Conservation (phyloP, 1,140 invertebrate species). For the Trachymyrmex cornetzi region DNA sequence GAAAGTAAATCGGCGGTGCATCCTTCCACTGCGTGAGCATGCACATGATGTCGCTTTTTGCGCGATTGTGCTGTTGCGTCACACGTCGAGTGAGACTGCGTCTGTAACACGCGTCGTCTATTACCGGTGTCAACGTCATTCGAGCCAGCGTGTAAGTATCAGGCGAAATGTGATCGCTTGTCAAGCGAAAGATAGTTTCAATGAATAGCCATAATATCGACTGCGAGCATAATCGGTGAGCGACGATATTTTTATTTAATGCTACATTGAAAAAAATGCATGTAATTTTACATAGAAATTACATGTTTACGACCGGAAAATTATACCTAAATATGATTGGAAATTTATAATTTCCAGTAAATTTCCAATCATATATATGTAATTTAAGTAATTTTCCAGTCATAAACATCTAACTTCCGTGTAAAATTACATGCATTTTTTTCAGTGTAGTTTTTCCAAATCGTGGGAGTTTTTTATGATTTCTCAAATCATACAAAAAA, state of each 20-base stretch:
- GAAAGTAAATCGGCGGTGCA: slow-evolving; percentile 2
- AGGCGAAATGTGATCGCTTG: slow-evolving; percentile 12
- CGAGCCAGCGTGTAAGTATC: slow-evolving; percentile 17
- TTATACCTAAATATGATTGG: no score
- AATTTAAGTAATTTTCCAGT: no score
- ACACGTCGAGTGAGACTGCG: slow-evolving; percentile 1
- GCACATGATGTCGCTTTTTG: not conserved
- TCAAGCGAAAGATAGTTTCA: not conserved
- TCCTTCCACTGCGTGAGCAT: not conserved
- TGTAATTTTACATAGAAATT: no score
- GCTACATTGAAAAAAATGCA: no score
- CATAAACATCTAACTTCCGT: no score
- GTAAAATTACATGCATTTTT: no score
- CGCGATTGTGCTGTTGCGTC: slow-evolving; percentile 2
- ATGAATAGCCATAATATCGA: not conserved
- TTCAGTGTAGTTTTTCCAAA: no score
- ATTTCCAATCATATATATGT: no score
- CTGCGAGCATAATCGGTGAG: not conserved
- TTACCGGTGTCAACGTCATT: slow-evolving; percentile 51
- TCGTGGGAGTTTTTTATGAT: no score
- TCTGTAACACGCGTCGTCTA: slow-evolving; percentile 17
- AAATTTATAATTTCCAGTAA: no score
- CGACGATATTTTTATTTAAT: not conserved
- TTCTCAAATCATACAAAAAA: not conserved
- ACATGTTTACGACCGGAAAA: no score